phyloP scores from a whole-genome alignment of 1,140 invertebrate species.

The Gonatopus flavifemur region DNA sequence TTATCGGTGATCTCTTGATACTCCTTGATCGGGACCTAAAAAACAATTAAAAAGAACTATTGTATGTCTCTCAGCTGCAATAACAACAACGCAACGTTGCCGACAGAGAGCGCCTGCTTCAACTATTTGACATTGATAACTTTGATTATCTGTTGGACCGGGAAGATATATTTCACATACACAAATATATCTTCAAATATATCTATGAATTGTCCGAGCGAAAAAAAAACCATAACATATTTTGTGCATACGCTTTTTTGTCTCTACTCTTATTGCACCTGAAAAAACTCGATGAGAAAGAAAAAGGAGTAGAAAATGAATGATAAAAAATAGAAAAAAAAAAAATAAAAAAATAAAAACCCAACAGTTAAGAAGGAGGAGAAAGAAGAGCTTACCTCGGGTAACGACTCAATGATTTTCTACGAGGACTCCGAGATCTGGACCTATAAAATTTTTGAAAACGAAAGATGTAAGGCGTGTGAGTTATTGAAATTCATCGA shows the following conservation, averaged over 20 bases:
- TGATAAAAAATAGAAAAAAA: background rate
- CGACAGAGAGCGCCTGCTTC: no score
- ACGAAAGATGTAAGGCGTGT: constrained; percentile 40
- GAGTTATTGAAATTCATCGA: constrained; percentile 9
- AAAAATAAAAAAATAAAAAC: constrained; percentile 9
- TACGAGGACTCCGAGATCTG: constrained; percentile 41
- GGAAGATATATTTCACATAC: no score
- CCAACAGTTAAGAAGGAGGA: no score
- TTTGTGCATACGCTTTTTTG: constrained; percentile 24
- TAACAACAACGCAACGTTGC: no score
- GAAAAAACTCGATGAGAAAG: no score
- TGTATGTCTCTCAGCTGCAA: constrained; percentile 37
- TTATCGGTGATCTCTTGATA: constrained; percentile 32
- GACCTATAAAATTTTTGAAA: constrained; percentile 47
- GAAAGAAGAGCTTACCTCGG: constrained; percentile 56
- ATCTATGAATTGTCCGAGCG: no score
- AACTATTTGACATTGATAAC: constrained; percentile 12
- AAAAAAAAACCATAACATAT: no score
- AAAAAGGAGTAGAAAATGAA: no score
- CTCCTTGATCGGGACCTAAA: constrained; percentile 50
- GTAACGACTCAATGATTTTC: constrained; percentile 38
- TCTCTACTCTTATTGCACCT: constrained; percentile 37
- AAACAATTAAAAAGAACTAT: constrained; percentile 43
- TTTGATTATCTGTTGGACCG: constrained; percentile 16
- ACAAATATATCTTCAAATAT: no score